Base-by-base conservation (phyloP, 2,797 vertebrate genomes). In the Manis crassicaudata region DNA sequence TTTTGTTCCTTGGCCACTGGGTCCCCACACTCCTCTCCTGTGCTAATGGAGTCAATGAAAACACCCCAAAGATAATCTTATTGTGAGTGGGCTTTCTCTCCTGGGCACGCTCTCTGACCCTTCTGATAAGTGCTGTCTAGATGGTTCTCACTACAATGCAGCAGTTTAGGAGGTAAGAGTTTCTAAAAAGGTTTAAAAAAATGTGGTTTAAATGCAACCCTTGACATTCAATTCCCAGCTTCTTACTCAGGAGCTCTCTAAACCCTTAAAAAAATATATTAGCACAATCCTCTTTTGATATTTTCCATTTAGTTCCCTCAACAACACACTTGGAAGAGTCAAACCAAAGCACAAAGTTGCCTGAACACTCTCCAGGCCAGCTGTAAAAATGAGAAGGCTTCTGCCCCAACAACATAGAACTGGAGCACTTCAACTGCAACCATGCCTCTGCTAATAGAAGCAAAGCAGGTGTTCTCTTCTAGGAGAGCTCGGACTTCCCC, bases 151-250 rank as follows among this genome's bases (percentile, higher is more conserved):
- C 52, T 18, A 58, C 10, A 75, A 11, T 27, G 13, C 50, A 84
- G 16, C 8, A 17, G 12, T 60, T 96, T 65, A 92, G 50, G 63
- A 95, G 77, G 35, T 32, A 79, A 90, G 56, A 35, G 13, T 92
- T 88, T 91, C 73, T 87, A 50, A 96, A 95, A 92, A 27, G 8
- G 25, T 52, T 46, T 46, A 84, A 63, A 43, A 94, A 92, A 94
- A 92, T 62, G n/a, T 88, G 13, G 14, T 56, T 88, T 73, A 79
- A 92, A 65, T 76, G 5, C n/a, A 93, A 87, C 18, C 52, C 25
- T 94, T 17, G 16, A 23, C 46, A 92, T 77, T 95, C 62, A 90
- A 37, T 91, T 37, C n/a, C 63, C 11, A 82, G 17, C 32, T 95
- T 68, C 67, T 80, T 76, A 70, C 56, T 54, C 43, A 77, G 40